Base-by-base conservation (phyloP, 2,797 vertebrate genomes). In the Pseudopleuronectes americanus region DNA sequence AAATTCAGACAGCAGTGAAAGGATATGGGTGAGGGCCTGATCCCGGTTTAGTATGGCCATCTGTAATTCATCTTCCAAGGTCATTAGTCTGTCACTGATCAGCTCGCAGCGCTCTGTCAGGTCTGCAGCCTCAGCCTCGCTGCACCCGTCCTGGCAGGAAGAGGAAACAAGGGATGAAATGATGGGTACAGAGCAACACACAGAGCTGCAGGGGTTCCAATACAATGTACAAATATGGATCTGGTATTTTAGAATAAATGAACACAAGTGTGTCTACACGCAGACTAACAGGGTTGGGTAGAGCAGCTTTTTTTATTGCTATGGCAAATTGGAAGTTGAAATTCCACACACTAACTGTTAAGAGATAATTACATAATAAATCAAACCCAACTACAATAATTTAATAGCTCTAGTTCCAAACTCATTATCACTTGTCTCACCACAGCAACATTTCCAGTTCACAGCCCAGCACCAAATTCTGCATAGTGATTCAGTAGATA, bases 1-100 rank as follows among this genome's bases (percentile, higher is more conserved):
- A 59, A 53, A 62, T 68, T 64, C 59, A 54, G 63, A 58, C 38
- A 47, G 69, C 56, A 64, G 3, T 13, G 69, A 92, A 96, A 98
- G 96, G 97, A 98, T 98, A 97, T 97, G 94, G 87, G 96, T 90
- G 79, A 95, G 90, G 69, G 89, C 87, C 83, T 94, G 94, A 72
- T 98, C 96, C 10, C 74, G 90, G 83, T 90, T 94, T 66, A 92
- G 81, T 31, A 94, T 71, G 0, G 96, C 96, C 26, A 49, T 81
- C 75, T 95, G 95, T 76, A 98, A 90, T 52, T 96, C 95, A 26
- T 96, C 94, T 86, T 98, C 97, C 84, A 98, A 89, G 85, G 85
- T 88, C 81, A 94, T 66, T 43, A 98, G 85, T 81, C 94, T 95
- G 79, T 94, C 87, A 71, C 93, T 90, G 89, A 98, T 96, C 79